These are phyloP conservation scores for Pogonomyrmex barbatus DNA, from an alignment of 1,140 invertebrate genomes.

Conservation along the genomic window DNA sequence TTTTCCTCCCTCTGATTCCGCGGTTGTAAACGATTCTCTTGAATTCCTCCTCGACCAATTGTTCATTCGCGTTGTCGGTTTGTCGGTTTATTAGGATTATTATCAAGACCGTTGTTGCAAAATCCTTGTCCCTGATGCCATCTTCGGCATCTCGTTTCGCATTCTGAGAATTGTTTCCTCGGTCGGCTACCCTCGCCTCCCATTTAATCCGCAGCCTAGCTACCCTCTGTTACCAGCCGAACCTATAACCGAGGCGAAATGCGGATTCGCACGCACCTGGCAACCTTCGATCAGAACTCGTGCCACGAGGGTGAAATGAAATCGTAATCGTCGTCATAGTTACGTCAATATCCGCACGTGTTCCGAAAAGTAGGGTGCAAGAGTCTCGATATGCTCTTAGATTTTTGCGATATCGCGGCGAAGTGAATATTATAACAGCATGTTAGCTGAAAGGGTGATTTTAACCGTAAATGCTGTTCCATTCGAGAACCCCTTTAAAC, in stretches of 20 bases:
- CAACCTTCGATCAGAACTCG: conserved; percentile 51
- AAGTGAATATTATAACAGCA: background rate
- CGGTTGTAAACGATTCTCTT: conserved; percentile 28
- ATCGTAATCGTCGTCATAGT: conserved; percentile 53
- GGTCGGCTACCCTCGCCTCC: conserved; percentile 37
- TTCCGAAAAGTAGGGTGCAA: conserved; percentile 10
- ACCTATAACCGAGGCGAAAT: conserved; percentile 33
- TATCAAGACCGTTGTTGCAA: conserved; percentile 68
- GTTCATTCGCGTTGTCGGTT: conserved; percentile 43
- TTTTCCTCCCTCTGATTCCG: conserved; percentile 45
- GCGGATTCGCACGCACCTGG: conserved; percentile 49
- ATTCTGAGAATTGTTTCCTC: conserved; percentile 54
- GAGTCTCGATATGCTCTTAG: background rate
- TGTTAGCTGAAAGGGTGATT: background rate
- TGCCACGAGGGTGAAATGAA: conserved; percentile 45
- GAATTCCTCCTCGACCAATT: conserved; percentile 30
- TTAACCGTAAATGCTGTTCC: background rate
- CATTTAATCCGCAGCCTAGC: conserved; percentile 43
- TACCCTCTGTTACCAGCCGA: background rate
- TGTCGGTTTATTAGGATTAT: conserved; percentile 68
- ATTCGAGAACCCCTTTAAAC: background rate
- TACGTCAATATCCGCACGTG: conserved; percentile 13
- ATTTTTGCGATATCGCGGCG: conserved; percentile 7
- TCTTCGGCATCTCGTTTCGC: conserved; percentile 26
- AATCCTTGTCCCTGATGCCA: conserved; percentile 16